Conservation (phyloP, 2,113 vertebrate genomes). For the Glareola pratincola region DNA sequence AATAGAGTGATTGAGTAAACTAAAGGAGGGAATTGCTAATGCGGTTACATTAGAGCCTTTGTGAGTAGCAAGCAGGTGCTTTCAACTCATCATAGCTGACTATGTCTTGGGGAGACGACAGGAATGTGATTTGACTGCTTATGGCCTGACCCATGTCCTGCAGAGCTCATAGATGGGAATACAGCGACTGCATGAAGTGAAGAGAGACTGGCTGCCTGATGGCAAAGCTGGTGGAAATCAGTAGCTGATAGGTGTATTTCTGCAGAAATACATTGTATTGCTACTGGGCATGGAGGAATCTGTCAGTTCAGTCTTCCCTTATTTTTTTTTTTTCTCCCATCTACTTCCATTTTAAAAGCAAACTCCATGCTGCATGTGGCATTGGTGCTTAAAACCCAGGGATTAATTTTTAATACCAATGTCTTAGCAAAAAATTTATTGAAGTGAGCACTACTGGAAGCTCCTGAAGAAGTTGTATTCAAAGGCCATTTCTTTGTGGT, state of each 20-base stretch:
- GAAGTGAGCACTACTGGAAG: not conserved
- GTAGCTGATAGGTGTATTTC: not conserved
- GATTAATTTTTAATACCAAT: not conserved
- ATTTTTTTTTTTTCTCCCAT: too few relatives aligned
- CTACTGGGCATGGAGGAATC: not conserved
- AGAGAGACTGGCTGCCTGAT: not conserved
- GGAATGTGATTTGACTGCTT: not conserved
- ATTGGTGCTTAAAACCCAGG: not conserved
- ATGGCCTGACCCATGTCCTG: not conserved
- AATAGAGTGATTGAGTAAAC: conserved; percentile 16
- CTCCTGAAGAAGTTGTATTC: not conserved
- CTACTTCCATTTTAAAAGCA: not conserved
- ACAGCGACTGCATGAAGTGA: not conserved
- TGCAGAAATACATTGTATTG: not conserved
- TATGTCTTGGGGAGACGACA: not conserved
- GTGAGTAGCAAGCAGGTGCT: not conserved
- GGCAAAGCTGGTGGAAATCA: not conserved
- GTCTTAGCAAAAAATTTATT: not conserved
- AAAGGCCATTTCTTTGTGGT: not conserved
- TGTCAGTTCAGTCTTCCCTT: not conserved
- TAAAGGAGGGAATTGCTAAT: conserved; percentile 1
- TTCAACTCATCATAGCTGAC: not conserved
- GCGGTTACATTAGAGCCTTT: not conserved
- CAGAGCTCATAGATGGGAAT: not conserved
- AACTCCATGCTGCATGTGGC: not conserved